These are phyloP conservation scores for Patiria pectinifera DNA, from an alignment of 53 echinoderm and acorn worm genomes.

Conservation along the genomic window DNA sequence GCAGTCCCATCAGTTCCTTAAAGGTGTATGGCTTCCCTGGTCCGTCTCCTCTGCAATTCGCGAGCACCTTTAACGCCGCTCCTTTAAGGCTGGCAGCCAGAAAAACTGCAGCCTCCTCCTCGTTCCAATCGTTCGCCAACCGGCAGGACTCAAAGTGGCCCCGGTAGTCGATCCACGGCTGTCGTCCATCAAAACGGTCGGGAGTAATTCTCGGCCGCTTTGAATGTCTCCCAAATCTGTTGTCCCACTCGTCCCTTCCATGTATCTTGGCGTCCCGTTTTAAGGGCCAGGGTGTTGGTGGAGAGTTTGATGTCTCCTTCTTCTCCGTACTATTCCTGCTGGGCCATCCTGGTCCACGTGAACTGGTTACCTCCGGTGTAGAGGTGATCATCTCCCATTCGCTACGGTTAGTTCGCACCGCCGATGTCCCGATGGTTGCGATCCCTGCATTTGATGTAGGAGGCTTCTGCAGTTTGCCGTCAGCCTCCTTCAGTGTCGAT, in stretches of 20 bases:
- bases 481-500: no score
- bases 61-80: not conserved
- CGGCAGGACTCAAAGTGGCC: constrained; percentile 56
- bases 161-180: constrained; percentile 47
- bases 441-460: no score
- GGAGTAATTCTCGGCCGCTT: no score
- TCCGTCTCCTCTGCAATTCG: not conserved
- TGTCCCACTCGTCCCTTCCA: not conserved
- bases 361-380: no score
- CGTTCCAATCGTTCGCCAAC: constrained; percentile 45
- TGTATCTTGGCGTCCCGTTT: not conserved
- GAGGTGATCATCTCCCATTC: no score
- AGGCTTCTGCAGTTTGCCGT: no score
- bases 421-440: no score
- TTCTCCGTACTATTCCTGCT: not conserved
- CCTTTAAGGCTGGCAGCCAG: constrained; percentile 29
- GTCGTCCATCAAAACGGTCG: not conserved
- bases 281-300: not conserved
- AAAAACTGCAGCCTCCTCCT: constrained; percentile 35
- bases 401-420: no score
- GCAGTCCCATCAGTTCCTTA: not conserved
- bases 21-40: not conserved
- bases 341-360: not conserved
- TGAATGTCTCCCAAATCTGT: not conserved
- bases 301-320: no score